Conservation (phyloP, 2,888 invertebrate species). For the Apotomis capreana region DNA sequence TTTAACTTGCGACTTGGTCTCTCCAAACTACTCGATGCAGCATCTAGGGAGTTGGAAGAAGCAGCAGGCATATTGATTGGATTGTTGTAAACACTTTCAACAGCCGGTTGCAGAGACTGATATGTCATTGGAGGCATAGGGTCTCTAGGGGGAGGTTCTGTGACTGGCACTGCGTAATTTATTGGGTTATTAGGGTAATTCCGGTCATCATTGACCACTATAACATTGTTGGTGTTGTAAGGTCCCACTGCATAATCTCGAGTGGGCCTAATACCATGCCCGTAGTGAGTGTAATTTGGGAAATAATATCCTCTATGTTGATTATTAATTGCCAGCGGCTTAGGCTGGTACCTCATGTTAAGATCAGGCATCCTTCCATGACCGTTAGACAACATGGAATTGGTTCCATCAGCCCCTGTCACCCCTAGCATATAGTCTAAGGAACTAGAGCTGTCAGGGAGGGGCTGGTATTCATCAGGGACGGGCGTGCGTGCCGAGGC, state of each 20-base stretch:
- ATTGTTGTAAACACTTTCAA: slow-evolving; percentile 49
- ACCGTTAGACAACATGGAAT: slow-evolving; percentile 48
- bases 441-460: slow-evolving; percentile 76
- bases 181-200: slow-evolving; percentile 60
- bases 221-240: slow-evolving; percentile 63
- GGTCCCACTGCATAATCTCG: slow-evolving; percentile 60
- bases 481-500: slow-evolving; percentile 72
- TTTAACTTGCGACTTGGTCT: slow-evolving; percentile 76
- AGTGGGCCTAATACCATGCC: slow-evolving; percentile 53
- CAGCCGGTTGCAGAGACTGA: slow-evolving; percentile 51
- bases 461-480: slow-evolving; percentile 77
- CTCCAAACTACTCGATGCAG: slow-evolving; percentile 58
- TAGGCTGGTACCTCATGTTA: slow-evolving; percentile 76
- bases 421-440: slow-evolving; percentile 63
- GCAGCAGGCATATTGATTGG: slow-evolving; percentile 43
- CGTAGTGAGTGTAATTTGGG: slow-evolving; percentile 61
- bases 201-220: slow-evolving; percentile 63
- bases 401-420: slow-evolving; percentile 57
- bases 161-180: slow-evolving; percentile 57
- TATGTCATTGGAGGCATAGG: slow-evolving; percentile 52
- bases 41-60: slow-evolving; percentile 43
- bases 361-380: slow-evolving; percentile 59
- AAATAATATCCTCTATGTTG: slow-evolving; percentile 65
- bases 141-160: slow-evolving; percentile 47
- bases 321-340: slow-evolving; percentile 54